A percentile compares a stretch with the other conserved stretches of the same genome.
Evolutionary conservation across 2,888 invertebrate genomes (phyloP).

Genomic region (Ornithoptera priamus): DNA sequence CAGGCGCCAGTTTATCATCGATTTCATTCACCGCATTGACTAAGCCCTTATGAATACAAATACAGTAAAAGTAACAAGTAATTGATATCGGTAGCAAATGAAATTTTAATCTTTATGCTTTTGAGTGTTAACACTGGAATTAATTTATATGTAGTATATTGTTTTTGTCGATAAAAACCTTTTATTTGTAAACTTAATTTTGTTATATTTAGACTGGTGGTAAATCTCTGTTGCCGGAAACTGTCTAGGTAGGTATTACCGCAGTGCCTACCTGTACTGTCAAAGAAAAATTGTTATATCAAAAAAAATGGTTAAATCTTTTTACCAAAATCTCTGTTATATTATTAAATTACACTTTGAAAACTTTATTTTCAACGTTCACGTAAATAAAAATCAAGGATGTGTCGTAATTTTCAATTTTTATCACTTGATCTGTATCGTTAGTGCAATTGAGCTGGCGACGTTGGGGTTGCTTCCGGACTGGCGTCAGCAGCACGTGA

Average conservation of each 20-base stretch:
- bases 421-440: slow-evolving; percentile 20
- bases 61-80: slow-evolving; percentile 47
- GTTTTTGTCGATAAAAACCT: background rate
- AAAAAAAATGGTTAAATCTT: no score
- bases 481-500: slow-evolving; percentile 42
- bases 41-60: slow-evolving; percentile 58
- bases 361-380: background rate
- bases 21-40: slow-evolving; percentile 53
- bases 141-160: background rate
- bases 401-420: slow-evolving; percentile 18
- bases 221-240: no score
- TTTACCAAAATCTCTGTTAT: no score
- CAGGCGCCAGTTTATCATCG: slow-evolving; percentile 75
- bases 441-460: slow-evolving; percentile 25
- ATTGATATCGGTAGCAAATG: slow-evolving; percentile 43
- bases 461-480: slow-evolving; percentile 45
- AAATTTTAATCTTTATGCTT: slow-evolving; percentile 32
- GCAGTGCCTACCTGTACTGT: no score
- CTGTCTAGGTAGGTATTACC: no score
- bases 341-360: background rate
- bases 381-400: background rate
- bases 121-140: slow-evolving; percentile 9
- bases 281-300: no score
- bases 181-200: no score
- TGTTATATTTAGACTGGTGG: no score